Conservation (phyloP, 2,888 invertebrate genomes). For the Slavum lentiscoides region DNA sequence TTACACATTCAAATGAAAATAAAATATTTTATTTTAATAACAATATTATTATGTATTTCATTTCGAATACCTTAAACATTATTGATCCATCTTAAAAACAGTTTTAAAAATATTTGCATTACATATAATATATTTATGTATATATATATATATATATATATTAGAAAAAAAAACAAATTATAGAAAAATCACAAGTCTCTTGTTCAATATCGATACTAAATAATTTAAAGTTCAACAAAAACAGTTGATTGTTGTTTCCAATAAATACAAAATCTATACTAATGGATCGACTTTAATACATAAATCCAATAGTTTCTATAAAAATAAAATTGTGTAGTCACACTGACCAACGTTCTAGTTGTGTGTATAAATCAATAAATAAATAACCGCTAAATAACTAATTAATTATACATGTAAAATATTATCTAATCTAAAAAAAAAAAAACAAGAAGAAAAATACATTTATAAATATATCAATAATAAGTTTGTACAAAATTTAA, state of each 20-base stretch:
- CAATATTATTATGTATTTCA: constrained; percentile 41
- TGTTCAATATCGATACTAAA: constrained; percentile 21
- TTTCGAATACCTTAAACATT: constrained; percentile 34
- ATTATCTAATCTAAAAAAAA: constrained; percentile 28
- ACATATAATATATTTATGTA: not conserved
- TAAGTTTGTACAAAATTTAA: constrained; percentile 45
- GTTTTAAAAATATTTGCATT: constrained; percentile 4
- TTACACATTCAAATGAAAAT: constrained; percentile 33
- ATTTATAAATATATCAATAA: constrained; percentile 16
- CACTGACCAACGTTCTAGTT: not conserved
- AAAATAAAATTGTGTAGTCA: constrained; percentile 14
- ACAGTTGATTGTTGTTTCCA: not conserved
- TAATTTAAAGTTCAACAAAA: constrained; percentile 13
- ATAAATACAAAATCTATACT: not conserved
- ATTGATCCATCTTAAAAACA: constrained; percentile 27
- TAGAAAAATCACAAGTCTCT: constrained; percentile 46
- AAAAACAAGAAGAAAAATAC: too few species aligned
- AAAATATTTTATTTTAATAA: constrained; percentile 41
- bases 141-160: not conserved
- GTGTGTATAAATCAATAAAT: constrained; percentile 16
- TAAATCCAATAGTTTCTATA: not conserved
- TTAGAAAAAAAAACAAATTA: constrained; percentile 42
- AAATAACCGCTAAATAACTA: constrained; percentile 26
- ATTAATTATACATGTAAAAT: constrained; percentile 20
- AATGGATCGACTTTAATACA: constrained; percentile 7